These are phyloP conservation scores for Pseudanteris insignis DNA, from an alignment of 2,888 invertebrate species.

Conservation along the genomic window DNA sequence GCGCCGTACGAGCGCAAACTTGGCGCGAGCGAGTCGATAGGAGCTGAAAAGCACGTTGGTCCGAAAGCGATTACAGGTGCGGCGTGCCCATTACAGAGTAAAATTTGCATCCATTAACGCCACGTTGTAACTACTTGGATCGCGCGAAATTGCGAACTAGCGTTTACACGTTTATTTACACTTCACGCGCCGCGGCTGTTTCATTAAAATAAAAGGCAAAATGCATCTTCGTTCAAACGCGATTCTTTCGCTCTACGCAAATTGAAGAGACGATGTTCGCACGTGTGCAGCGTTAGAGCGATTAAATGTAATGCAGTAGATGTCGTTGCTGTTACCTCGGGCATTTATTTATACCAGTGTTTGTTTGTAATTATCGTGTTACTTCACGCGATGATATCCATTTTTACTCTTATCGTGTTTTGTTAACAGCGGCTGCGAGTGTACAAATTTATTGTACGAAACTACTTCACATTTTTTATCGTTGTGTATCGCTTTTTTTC, in stretches of 20 bases:
- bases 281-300: too few species aligned
- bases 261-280: too few species aligned
- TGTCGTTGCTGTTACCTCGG: background rate
- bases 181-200: slow-evolving; percentile 28
- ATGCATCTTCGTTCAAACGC: slow-evolving; percentile 8
- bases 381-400: too few species aligned
- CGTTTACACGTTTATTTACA: slow-evolving; percentile 41
- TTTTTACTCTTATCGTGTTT: too few species aligned
- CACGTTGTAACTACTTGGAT: slow-evolving; percentile 36
- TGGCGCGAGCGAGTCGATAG: slow-evolving; percentile 48
- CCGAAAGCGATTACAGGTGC: slow-evolving; percentile 39
- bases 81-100: slow-evolving; percentile 49
- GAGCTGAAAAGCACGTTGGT: slow-evolving; percentile 44
- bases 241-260: too few species aligned
- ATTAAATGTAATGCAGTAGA: too few species aligned
- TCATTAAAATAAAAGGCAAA: slow-evolving; percentile 24
- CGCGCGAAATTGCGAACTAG: slow-evolving; percentile 32
- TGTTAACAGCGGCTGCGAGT: too few species aligned
- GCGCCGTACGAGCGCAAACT: slow-evolving; percentile 57
- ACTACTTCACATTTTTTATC: too few species aligned
- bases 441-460: too few species aligned
- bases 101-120: slow-evolving; percentile 47
- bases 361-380: too few species aligned
- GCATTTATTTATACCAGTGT: background rate
- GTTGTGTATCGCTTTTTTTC: too few species aligned